Base-by-base conservation (phyloP, 2,797 vertebrate species). In the Pipistrellus pipistrellus region DNA sequence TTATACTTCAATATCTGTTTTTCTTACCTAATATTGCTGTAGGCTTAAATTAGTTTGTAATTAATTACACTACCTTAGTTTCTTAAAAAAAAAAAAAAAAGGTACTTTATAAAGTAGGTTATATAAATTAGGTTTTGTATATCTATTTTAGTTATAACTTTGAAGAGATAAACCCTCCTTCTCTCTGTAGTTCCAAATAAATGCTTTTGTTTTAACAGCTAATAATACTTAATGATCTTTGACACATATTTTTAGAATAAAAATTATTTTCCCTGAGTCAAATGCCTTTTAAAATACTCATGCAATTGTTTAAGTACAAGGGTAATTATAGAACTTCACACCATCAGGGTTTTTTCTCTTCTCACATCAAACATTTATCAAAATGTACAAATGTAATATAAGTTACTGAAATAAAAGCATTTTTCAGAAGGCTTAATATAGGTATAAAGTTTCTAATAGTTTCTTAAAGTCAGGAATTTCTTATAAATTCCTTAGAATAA, bases 31-130 rank as follows among this genome's bases (percentile, higher is more conserved):
- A 25, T 91, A 88, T 95, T 83, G 27, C 46, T 72, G 0, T 77
- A 57, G 55, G 13, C 6, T 73, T 15, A 94, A 59, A 64, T 95
- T 57, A 59, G 4, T 96, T 77, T 85, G 0, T 91, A 93, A 88
- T 80, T 90, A 93, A 88, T 80, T 88, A 17, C 18, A 66, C 57
- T 90, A 68, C 35, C 8, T 87, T 93, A 64, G 20, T 69, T 93
- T 86, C 44, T 73, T 57, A 93, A 94, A 95, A 73, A 93, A 77
- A 73, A 91, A 77, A 71, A 95, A 73, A 94, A 77, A 69, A n/a
- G n/a, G 25, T 57, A 25, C 59, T 66, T 62, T 80, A 44, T 32
- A 57, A 72, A 85, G 23, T 59, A 57, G 30, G 25, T 71, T 35
- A 78, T 83, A 88, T 62, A 51, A 59, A 78, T 91, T 94, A 82